phyloP scores from a whole-genome alignment of 2,797 vertebrate species.

The Paramormyrops hopkinsi region DNA sequence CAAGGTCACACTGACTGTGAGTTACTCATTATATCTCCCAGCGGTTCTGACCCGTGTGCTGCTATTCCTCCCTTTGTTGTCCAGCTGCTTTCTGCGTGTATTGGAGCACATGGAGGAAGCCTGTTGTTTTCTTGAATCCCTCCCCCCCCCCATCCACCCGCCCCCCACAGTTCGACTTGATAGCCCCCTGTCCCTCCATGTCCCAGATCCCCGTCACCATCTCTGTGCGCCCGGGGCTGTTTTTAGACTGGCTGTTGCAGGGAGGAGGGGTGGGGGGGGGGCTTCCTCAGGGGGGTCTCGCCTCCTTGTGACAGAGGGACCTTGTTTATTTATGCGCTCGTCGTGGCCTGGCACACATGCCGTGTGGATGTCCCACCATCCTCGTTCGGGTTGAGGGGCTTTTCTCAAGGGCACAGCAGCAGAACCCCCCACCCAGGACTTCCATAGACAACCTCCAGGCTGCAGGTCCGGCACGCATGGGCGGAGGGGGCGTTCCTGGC shows the following conservation, averaged over 20 bases:
- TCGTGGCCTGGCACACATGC: background rate
- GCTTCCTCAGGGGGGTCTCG: background rate
- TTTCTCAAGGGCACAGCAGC: background rate
- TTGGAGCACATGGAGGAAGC: slow-evolving; percentile 22
- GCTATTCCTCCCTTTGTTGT: background rate
- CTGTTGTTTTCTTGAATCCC: background rate
- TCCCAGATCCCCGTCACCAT: slow-evolving; percentile 36
- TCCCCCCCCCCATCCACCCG: background rate
- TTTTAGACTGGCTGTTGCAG: slow-evolving; percentile 24
- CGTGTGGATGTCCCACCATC: background rate
- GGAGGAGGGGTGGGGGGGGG: background rate
- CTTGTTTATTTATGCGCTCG: background rate
- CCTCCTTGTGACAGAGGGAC: background rate
- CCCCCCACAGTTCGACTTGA: background rate
- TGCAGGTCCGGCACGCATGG: background rate
- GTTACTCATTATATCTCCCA: background rate
- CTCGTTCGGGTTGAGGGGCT: background rate
- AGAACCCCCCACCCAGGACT: background rate
- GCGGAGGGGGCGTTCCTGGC: background rate
- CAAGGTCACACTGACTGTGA: background rate
- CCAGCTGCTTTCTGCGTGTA: slow-evolving; percentile 19
- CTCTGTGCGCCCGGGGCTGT: slow-evolving; percentile 22
- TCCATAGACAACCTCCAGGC: background rate
- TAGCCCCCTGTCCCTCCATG: background rate
- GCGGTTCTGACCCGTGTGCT: background rate